Evolutionary conservation across 2,888 invertebrate species (phyloP).

Genomic region (Bellardia bayeri): DNA sequence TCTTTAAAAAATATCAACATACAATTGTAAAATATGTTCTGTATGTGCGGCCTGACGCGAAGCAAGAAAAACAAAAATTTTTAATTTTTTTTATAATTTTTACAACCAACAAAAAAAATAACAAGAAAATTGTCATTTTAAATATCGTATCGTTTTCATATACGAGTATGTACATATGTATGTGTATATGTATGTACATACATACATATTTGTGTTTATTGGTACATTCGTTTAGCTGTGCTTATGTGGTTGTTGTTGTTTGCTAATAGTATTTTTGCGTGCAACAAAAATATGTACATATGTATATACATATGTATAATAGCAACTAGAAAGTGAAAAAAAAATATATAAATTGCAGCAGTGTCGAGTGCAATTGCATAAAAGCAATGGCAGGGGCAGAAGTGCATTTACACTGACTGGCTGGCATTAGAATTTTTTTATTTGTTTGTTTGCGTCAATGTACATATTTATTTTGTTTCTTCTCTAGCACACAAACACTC

Average conservation of each 20-base stretch:
- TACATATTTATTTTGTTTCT: slow-evolving; percentile 26
- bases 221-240: slow-evolving; percentile 32
- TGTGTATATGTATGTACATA: too few species aligned
- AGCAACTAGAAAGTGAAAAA: slow-evolving; percentile 38
- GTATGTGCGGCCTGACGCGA: slow-evolving; percentile 27
- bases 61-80: slow-evolving; percentile 30
- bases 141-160: slow-evolving; percentile 16
- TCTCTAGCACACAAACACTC: slow-evolving; percentile 26
- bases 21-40: slow-evolving; percentile 22
- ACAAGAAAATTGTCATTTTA: slow-evolving; percentile 44
- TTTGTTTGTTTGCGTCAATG: slow-evolving; percentile 25
- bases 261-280: slow-evolving; percentile 37
- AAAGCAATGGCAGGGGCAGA: slow-evolving; percentile 72
- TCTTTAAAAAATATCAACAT: not conserved
- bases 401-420: slow-evolving; percentile 70
- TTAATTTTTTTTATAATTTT: slow-evolving; percentile 52
- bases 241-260: slow-evolving; percentile 1
- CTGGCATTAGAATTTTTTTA: slow-evolving; percentile 61
- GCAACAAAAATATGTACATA: not conserved
- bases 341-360: slow-evolving; percentile 58
- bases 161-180: too few species aligned
- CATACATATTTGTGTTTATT: slow-evolving; percentile 36
- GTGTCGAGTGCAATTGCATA: slow-evolving; percentile 71
- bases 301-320: slow-evolving; percentile 9
- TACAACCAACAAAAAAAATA: slow-evolving; percentile 5